These are phyloP conservation scores for Pipistrellus kuhlii DNA, from an alignment of 2,797 vertebrate species.

Conservation along the genomic window DNA sequence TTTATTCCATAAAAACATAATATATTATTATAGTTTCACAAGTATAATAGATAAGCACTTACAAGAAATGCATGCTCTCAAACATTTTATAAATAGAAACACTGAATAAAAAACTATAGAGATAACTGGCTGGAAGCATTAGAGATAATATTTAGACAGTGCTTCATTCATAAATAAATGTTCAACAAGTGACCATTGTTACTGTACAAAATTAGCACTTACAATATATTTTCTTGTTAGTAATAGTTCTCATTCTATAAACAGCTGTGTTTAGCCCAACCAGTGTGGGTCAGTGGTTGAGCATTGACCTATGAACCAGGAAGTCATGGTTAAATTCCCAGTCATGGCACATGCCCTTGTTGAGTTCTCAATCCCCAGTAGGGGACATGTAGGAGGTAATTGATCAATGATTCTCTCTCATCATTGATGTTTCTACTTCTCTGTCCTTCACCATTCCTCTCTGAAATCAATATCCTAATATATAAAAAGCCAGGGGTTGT, in stretches of 20 bases:
- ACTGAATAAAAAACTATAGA: not conserved
- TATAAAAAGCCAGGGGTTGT: too few species aligned
- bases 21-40: not conserved
- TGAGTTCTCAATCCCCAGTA: too few species aligned
- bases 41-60: not conserved
- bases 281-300: too few species aligned
- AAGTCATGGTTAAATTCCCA: too few species aligned
- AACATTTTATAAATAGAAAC: not conserved
- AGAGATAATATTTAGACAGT: constrained; percentile 11
- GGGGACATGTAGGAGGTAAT: too few species aligned
- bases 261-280: too few species aligned
- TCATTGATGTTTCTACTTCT: too few species aligned
- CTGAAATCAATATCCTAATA: too few species aligned
- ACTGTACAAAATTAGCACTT: not conserved
- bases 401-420: too few species aligned
- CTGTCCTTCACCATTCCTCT: too few species aligned
- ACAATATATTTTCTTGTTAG: not conserved
- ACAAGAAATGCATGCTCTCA: not conserved
- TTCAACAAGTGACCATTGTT: not conserved
- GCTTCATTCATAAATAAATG: constrained; percentile 16
- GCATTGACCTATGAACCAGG: too few species aligned
- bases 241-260: not conserved
- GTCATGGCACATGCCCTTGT: too few species aligned
- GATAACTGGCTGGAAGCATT: not conserved
- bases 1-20: not conserved